Evolutionary conservation across 2,113 vertebrate species (phyloP), one percentile per base, ranked within the genome.

Genomic region (Actenoides lindsayi): DNA sequence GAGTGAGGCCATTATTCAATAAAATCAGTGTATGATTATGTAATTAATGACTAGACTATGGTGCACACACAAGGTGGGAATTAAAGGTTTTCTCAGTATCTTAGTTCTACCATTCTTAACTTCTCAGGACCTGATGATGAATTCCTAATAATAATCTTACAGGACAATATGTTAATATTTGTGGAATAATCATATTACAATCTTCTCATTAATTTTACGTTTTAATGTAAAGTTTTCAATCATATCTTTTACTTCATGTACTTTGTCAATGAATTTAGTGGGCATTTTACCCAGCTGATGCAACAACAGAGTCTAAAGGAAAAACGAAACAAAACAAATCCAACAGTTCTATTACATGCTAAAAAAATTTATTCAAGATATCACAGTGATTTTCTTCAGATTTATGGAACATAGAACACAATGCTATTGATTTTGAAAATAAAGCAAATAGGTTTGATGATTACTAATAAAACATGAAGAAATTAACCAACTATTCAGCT

Each of bases 241-340:
- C 11, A 11, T 37, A 24, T 33, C 4, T 51, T 87, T 64, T 56
- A 42, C 6, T 64, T 64, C 1, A 46, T 31, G 7, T 2, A 68
- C 50, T 83, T 65, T 57, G 8, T 5, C 46, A 50, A 54, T 25
- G 2, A 78, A 70, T 51, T 33, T 46, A 41, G 27, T 13, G 6
- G 1, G 0, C 12, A 35, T 80, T 71, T 80, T 89, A 21, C 13
- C 12, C 3, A 71, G 4, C 2, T 35, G 2, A 54, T 68, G 7
- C 16, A 80, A 41, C 4, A 62, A 44, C n/a, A 5, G 16, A 28
- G 4, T 56, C 11, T 16, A 53, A 64, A 30, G 5, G 2, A 10
- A 44, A 63, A 73, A 37, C 25, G 75, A 77, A 50, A 23, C 21
- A 24, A 50, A 50, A 50, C 48, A 50, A 10, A n/a, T 31, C 10